Conservation (phyloP, 2,888 invertebrate genomes). For the Netelia inedita region DNA sequence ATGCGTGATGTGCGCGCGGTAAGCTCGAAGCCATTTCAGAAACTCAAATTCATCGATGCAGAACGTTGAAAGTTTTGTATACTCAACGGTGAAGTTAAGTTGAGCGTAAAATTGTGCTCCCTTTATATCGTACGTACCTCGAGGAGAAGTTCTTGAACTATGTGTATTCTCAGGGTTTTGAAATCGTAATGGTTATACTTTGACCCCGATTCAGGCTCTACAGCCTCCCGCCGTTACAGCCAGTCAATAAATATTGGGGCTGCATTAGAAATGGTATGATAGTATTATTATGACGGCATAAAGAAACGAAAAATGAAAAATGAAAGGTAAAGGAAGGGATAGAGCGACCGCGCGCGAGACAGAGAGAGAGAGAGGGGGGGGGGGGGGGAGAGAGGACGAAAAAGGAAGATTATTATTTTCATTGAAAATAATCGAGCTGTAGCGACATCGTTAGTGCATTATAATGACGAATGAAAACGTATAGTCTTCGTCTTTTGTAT, state of each 20-base stretch:
- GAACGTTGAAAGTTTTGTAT: conserved; percentile 62
- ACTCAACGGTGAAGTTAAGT: conserved; percentile 56
- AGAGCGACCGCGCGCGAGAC: neutral
- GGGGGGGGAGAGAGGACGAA: neutral
- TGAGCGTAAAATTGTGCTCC: conserved; percentile 67
- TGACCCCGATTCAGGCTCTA: conserved; percentile 53
- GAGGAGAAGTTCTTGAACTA: conserved; percentile 50
- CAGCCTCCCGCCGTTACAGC: conserved; percentile 12
- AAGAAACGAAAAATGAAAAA: neutral
- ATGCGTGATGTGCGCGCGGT: neutral
- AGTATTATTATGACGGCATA: conserved; percentile 18
- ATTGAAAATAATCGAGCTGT: conserved; percentile 24
- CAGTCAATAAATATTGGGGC: conserved; percentile 54
- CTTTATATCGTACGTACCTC: conserved; percentile 52
- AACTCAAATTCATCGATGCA: conserved; percentile 56
- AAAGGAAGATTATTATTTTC: conserved; percentile 38
- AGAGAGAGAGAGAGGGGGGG: neutral
- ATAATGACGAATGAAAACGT: conserved; percentile 43
- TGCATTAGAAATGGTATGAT: conserved; percentile 56
- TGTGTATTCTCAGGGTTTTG: conserved; percentile 46
- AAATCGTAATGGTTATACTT: conserved; percentile 62
- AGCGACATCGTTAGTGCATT: conserved; percentile 19
- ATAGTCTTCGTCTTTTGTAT: conserved; percentile 19
- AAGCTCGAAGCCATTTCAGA: conserved; percentile 36
- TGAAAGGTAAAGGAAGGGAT: neutral